A percentile compares a stretch with the other conserved stretches of the same genome.
These are phyloP conservation scores for Sycophila sp. DNA, from an alignment of 1,140 invertebrate species.

Conservation along the genomic window DNA sequence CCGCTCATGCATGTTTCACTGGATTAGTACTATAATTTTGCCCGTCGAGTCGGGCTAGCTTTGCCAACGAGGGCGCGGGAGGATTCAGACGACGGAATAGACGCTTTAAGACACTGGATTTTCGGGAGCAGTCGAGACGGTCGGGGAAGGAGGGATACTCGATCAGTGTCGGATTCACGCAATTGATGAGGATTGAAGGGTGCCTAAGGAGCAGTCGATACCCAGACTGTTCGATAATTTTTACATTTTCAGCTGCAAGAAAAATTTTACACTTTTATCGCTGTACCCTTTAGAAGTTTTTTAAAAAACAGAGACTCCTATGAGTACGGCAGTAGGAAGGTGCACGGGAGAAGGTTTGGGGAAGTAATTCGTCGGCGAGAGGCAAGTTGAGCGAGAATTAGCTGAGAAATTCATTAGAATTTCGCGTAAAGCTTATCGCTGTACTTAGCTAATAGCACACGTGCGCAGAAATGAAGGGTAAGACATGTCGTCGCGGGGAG, in stretches of 20 bases:
- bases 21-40: conserved; percentile 49
- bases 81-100: neutral
- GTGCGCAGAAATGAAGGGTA: conserved; percentile 9
- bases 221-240: too few relatives aligned
- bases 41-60: neutral
- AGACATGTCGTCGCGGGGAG: neutral
- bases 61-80: neutral
- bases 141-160: neutral
- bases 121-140: neutral
- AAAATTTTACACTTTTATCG: neutral
- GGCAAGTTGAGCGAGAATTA: conserved; percentile 32
- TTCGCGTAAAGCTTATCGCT: conserved; percentile 40
- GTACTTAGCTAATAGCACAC: conserved; percentile 38
- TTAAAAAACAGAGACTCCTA: too few relatives aligned
- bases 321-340: neutral
- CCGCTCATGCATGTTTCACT: conserved; percentile 44
- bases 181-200: too few relatives aligned
- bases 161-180: too few relatives aligned
- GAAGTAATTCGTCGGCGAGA: conserved; percentile 14
- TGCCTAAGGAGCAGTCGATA: too few relatives aligned
- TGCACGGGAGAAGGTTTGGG: neutral
- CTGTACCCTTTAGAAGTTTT: too few relatives aligned
- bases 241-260: too few relatives aligned
- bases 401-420: conserved; percentile 45
- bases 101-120: neutral